A percentile compares a stretch with the other conserved stretches of the same genome.
Evolutionary conservation across 2,797 vertebrate species (phyloP).

Genomic region (Oceanodroma leucorhoa): DNA sequence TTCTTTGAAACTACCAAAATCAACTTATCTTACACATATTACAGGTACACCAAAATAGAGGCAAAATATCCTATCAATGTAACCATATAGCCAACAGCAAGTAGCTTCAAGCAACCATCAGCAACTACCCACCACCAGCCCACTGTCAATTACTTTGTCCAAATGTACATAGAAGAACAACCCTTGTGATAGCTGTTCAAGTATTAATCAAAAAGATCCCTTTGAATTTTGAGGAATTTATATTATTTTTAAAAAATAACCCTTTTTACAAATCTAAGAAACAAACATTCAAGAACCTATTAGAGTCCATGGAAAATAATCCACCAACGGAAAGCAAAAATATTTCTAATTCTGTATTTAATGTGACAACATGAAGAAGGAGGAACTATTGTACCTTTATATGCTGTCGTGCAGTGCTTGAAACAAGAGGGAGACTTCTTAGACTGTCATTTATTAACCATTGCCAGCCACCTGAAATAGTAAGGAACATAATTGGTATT

Average conservation of each 20-base stretch:
- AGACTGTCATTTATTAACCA: slow-evolving; percentile 90
- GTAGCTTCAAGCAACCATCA: background rate
- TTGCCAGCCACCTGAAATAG: slow-evolving; percentile 85
- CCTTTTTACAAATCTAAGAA: background rate
- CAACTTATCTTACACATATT: background rate
- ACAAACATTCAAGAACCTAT: background rate
- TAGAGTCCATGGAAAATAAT: background rate
- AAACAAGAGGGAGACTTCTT: slow-evolving; percentile 81
- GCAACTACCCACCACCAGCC: fast-evolving
- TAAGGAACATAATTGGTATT: background rate
- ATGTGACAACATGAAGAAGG: background rate
- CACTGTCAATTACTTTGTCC: background rate
- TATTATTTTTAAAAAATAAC: background rate
- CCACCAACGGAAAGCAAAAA: background rate
- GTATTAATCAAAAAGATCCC: background rate
- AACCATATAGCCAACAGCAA: background rate
- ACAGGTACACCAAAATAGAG: background rate
- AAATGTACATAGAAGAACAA: fast-evolving
- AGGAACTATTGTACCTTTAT: slow-evolving; percentile 78
- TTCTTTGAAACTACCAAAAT: background rate
- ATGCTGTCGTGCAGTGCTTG: slow-evolving; percentile 74
- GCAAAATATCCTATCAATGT: background rate
- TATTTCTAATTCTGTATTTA: background rate
- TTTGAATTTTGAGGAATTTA: background rate
- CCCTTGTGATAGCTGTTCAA: background rate